Percentiles rank a stretch among this genome's conserved stretches.
phyloP scores from a whole-genome alignment of 1,140 invertebrate species.

The Capitella teleta region DNA sequence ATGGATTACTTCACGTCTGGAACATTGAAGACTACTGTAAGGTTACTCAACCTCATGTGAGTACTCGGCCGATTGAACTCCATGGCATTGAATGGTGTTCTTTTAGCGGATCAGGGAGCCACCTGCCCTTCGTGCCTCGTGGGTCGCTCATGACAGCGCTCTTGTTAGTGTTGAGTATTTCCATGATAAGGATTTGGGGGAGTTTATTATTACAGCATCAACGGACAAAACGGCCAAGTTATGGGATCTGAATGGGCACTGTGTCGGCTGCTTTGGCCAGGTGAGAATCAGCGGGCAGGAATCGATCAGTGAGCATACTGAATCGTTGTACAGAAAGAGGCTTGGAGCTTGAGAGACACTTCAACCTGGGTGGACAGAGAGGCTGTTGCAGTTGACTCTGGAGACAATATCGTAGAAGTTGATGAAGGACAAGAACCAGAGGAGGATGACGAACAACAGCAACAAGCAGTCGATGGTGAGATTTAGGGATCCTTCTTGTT shows the following conservation, averaged over 20 bases:
- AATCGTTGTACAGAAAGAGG: neutral
- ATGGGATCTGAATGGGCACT: constrained; percentile 33
- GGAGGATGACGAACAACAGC: neutral
- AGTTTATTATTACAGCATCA: constrained; percentile 34
- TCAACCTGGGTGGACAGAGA: neutral
- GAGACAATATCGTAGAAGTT: neutral
- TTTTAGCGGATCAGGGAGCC: neutral
- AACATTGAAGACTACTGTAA: constrained; percentile 33
- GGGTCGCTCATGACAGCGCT: constrained; percentile 33
- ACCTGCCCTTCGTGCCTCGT: constrained; percentile 12
- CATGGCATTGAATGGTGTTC: neutral
- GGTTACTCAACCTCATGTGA: constrained; percentile 8
- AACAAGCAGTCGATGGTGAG: neutral
- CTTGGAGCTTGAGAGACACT: too few relatives aligned
- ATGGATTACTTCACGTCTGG: constrained; percentile 32
- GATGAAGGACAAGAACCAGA: neutral
- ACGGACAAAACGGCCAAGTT: constrained; percentile 37
- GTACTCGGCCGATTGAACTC: neutral
- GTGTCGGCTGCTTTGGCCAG: constrained; percentile 40
- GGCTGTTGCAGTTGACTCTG: neutral
- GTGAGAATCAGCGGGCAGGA: constrained; percentile 12
- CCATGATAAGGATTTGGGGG: constrained; percentile 22
- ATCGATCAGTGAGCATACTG: too few relatives aligned
- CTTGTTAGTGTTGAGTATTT: constrained; percentile 37
- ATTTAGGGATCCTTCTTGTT: too few relatives aligned